phyloP scores from a whole-genome alignment of 2,888 invertebrate species.

The Teleiodes luculella region DNA sequence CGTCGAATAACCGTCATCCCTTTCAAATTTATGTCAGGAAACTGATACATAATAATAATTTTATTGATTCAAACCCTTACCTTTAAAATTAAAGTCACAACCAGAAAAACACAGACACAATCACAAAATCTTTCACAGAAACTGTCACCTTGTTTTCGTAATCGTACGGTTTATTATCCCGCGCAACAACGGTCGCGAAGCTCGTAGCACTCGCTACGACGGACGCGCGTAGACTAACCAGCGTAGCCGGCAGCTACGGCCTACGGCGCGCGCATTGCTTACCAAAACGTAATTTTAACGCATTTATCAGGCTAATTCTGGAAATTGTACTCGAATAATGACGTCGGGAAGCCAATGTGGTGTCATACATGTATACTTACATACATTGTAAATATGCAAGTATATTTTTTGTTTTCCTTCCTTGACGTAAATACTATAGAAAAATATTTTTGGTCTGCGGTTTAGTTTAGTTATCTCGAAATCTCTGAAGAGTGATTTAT shows the following conservation, averaged over 20 bases:
- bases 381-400: too few species aligned
- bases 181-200: constrained; percentile 15
- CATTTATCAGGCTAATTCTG: constrained; percentile 74
- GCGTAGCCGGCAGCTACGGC: constrained; percentile 37
- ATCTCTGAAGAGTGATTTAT: too few species aligned
- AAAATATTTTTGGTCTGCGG: too few species aligned
- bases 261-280: constrained; percentile 70
- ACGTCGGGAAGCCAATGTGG: constrained; percentile 56
- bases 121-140: constrained; percentile 27
- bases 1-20: neutral
- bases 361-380: constrained; percentile 49
- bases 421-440: too few species aligned
- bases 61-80: constrained; percentile 19
- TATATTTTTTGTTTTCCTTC: too few species aligned
- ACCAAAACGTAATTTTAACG: constrained; percentile 71
- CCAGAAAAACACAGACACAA: constrained; percentile 32
- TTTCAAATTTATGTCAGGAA: neutral
- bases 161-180: constrained; percentile 18
- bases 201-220: constrained; percentile 37
- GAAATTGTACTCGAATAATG: constrained; percentile 74
- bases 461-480: too few species aligned
- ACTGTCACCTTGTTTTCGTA: constrained; percentile 29
- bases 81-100: constrained; percentile 20
- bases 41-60: neutral
- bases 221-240: constrained; percentile 52